A percentile compares a stretch with the other conserved stretches of the same genome.
Conservation (phyloP, 2,113 vertebrate genomes). For the Neomonachus schauinslandi region DNA sequence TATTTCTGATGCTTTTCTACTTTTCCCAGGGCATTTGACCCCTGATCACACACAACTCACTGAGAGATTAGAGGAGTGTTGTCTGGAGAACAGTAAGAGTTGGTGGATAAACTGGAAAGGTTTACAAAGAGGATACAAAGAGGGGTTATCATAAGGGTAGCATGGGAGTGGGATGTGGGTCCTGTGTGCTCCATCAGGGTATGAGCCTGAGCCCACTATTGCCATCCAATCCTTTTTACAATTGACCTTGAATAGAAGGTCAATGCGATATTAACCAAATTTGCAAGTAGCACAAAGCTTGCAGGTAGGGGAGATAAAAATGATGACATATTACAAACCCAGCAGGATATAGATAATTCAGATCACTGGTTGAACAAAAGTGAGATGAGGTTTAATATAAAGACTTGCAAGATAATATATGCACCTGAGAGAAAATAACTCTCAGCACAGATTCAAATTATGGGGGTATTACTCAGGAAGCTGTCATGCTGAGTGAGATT, state of each 20-base stretch:
- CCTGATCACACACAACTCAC: not conserved
- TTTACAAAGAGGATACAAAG: conserved; percentile 54
- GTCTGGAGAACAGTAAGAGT: conserved; percentile 58
- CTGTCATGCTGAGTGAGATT: conserved; percentile 68
- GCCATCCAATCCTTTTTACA: conserved; percentile 55
- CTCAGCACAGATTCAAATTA: conserved; percentile 71
- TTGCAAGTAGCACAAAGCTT: conserved; percentile 80
- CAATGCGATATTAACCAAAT: conserved; percentile 83
- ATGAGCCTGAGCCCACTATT: not conserved
- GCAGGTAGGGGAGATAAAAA: conserved; percentile 66
- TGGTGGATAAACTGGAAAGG: conserved; percentile 24
- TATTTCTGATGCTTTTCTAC: conserved; percentile 44
- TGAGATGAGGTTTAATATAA: conserved; percentile 72
- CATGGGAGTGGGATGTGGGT: not conserved
- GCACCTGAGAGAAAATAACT: conserved; percentile 78
- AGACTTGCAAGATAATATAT: conserved; percentile 65
- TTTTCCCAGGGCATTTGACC: conserved; percentile 44
- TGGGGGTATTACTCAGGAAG: conserved; percentile 73
- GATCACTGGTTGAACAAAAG: conserved; percentile 68
- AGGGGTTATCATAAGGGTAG: not conserved
- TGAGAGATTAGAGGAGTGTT: conserved; percentile 65
- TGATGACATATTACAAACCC: conserved; percentile 80
- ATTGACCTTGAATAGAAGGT: conserved; percentile 80
- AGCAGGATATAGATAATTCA: conserved; percentile 63
- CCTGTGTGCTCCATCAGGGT: not conserved